A percentile compares a stretch with the other conserved stretches of the same genome.
These are phyloP conservation scores for Ommatoiulus sabulosus DNA, from an alignment of 2,888 invertebrate species.

Conservation along the genomic window DNA sequence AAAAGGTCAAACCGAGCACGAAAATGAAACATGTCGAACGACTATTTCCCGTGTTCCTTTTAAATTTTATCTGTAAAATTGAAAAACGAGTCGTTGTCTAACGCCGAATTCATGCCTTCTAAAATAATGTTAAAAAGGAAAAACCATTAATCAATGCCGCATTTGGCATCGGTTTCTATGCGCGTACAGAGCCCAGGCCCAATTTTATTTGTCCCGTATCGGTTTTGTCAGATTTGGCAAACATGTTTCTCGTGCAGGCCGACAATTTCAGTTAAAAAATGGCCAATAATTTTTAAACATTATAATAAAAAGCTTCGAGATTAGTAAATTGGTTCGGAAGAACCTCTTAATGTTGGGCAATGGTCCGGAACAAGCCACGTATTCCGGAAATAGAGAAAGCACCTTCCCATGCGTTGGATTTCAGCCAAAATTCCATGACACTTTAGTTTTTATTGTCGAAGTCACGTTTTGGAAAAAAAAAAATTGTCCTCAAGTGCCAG, in stretches of 20 bases:
- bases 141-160: neutral
- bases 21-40: neutral
- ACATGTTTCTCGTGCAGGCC: neutral
- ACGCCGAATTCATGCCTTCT: neutral
- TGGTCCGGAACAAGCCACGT: neutral
- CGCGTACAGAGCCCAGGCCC: neutral
- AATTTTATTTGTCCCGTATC: neutral
- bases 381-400: too few relatives aligned
- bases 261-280: neutral
- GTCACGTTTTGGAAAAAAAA: too few relatives aligned
- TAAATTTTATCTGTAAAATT: neutral
- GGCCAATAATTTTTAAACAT: neutral
- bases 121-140: neutral
- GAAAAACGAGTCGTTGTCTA: neutral
- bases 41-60: neutral
- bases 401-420: too few relatives aligned
- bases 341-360: neutral
- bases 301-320: neutral
- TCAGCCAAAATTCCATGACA: too few relatives aligned
- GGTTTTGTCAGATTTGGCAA: slow-evolving; percentile 9
- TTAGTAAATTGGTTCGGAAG: slow-evolving; percentile 21
- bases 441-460: too few relatives aligned
- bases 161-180: neutral
- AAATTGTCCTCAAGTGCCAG: too few relatives aligned
- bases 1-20: slow-evolving; percentile 1